These are phyloP conservation scores for Mesoclemmys tuberculata DNA, from an alignment of 2,113 vertebrate species.

Conservation along the genomic window DNA sequence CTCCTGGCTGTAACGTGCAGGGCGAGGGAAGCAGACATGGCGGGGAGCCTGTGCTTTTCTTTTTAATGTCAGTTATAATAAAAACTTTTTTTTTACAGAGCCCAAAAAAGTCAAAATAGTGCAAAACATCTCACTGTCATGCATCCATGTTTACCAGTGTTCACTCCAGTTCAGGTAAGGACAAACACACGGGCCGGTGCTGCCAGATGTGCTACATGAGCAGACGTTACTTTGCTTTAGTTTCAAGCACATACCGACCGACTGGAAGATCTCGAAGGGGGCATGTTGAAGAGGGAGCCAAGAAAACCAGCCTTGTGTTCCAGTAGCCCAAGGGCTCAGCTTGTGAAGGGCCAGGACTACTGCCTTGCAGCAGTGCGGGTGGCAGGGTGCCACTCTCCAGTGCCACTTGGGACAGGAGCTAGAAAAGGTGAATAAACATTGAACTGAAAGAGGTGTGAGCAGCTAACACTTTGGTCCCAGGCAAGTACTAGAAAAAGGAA, in stretches of 20 bases:
- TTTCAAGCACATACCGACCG: slow-evolving; percentile 79
- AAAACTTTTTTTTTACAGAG: slow-evolving; percentile 83
- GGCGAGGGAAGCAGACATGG: not conserved
- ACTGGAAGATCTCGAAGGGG: slow-evolving; percentile 14
- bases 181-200: slow-evolving; percentile 70
- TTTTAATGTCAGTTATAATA: slow-evolving; percentile 86
- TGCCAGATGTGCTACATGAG: slow-evolving; percentile 57
- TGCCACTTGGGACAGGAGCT: not conserved
- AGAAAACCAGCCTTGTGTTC: not conserved
- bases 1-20: too few relatives aligned
- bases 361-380: slow-evolving; percentile 17
- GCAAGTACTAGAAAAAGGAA: slow-evolving; percentile 45
- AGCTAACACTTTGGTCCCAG: slow-evolving; percentile 76
- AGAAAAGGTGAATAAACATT: slow-evolving; percentile 66
- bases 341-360: too few relatives aligned
- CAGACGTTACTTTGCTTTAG: not conserved
- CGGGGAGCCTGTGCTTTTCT: slow-evolving; percentile 57
- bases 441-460: slow-evolving; percentile 63
- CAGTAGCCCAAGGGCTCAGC: not conserved
- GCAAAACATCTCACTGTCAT: slow-evolving; percentile 86
- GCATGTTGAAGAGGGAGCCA: not conserved
- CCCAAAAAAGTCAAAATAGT: slow-evolving; percentile 84
- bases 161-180: slow-evolving; percentile 50
- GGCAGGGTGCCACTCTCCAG: not conserved
- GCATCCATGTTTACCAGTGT: slow-evolving; percentile 73